Percentiles rank a stretch among this genome's conserved stretches.
Evolutionary conservation across 1,140 invertebrate genomes (phyloP).

Genomic region (Drosophila trapezifrons): DNA sequence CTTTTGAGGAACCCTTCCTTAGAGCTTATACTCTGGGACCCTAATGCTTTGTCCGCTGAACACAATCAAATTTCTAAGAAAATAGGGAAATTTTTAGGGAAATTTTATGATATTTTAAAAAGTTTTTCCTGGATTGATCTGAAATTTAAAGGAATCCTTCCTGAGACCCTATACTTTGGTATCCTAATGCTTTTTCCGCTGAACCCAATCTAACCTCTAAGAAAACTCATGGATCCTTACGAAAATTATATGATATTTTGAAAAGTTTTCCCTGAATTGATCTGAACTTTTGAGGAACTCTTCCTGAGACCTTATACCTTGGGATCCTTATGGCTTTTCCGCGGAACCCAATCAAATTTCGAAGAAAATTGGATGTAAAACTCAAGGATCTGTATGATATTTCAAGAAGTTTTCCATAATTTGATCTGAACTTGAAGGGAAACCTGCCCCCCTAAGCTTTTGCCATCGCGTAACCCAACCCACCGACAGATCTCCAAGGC

Average conservation of each 20-base stretch:
- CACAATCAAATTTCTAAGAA: no score
- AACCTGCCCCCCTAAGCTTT: background rate
- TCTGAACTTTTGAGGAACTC: background rate
- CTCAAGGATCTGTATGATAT: no score
- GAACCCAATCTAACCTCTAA: background rate
- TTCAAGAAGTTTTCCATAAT: no score
- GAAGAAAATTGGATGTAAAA: no score
- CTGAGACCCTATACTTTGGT: background rate
- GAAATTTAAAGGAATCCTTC: background rate
- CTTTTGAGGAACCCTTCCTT: fast-evolving
- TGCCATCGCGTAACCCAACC: background rate
- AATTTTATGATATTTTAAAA: no score
- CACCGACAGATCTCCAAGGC: slow-evolving; percentile 88
- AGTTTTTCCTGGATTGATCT: background rate
- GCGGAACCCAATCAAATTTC: background rate
- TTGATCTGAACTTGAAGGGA: no score
- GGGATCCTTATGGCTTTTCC: background rate
- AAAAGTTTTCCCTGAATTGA: background rate
- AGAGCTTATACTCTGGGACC: background rate
- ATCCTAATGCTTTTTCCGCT: no score
- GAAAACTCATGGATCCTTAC: no score
- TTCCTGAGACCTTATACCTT: background rate
- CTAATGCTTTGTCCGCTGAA: background rate
- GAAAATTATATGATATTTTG: no score
- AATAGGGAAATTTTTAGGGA: background rate